Evolutionary conservation across 2,113 vertebrate genomes (phyloP), one percentile per base, ranked within the genome.

Genomic region (Sander vitreus): DNA sequence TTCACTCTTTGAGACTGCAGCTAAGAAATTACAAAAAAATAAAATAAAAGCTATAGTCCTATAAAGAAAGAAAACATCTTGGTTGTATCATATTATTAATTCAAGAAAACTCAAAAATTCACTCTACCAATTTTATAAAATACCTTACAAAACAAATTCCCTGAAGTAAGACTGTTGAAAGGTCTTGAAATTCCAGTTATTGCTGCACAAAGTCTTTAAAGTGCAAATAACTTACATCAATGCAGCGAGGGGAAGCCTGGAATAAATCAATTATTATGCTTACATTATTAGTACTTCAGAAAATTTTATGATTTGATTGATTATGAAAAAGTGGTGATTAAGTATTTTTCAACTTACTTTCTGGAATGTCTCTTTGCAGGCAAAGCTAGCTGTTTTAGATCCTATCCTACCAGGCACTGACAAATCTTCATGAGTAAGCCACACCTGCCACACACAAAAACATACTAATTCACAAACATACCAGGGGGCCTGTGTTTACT

Each of bases 381-480:
- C n/a, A 70, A 80, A 86, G 63, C 45, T 47, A 39, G 67, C 25
- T 47, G 50, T 59, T 81, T 70, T 51, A 55, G 51, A 65, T 67
- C 6, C 1, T 30, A 70, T 55, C 50, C 78, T 87, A 79, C 48
- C 66, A 82, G 78, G 67, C 80, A 81, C 74, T 43, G 71, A 74
- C 27, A 77, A 78, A 70, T 73, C 54, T 73, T 85, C 73, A 76
- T 21, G 36, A 51, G 80, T 73, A 23, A 84, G 64, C 80, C 93
- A 89, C 87, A 80, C 87, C 91, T 93, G 81, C 45, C 92, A 86
- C 69, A 92, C 65, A 92, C 81, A 83, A 76, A 48, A 1, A 4
- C 27, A 47, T 2, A 50, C 27, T 83, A 57, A 80, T 39, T 85
- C 45, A 78, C 43, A 77, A 57, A 80, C 80, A 67, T 15, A 77